These are phyloP conservation scores for Vollenhovia emeryi DNA, from an alignment of 1,140 invertebrate genomes.

Conservation along the genomic window DNA sequence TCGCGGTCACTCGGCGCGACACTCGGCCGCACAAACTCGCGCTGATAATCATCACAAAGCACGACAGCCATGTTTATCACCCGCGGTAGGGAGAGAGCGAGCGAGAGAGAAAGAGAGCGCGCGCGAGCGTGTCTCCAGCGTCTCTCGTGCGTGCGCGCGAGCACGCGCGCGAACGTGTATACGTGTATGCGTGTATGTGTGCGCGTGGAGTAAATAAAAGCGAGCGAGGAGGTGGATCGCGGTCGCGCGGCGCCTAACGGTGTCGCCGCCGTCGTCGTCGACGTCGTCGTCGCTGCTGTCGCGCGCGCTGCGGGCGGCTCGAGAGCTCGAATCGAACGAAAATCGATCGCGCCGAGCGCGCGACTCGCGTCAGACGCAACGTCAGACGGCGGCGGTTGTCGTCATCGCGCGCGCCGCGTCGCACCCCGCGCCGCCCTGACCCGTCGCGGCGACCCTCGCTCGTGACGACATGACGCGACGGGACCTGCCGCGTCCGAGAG, in stretches of 20 bases:
- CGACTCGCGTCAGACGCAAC: conserved; percentile 19
- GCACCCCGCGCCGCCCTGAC: too few species aligned
- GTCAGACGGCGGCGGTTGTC: background rate
- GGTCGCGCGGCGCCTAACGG: background rate
- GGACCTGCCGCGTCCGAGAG: too few species aligned
- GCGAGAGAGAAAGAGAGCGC: background rate
- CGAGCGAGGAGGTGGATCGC: conserved; percentile 2
- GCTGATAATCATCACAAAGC: conserved; percentile 68
- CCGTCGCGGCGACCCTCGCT: background rate
- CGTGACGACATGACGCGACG: background rate
- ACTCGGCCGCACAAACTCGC: conserved; percentile 22
- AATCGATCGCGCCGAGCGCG: conserved; percentile 25
- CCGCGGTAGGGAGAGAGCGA: conserved; percentile 9
- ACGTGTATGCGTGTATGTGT: too few species aligned
- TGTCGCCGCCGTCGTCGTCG: background rate
- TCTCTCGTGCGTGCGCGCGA: background rate
- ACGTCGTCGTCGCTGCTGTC: background rate
- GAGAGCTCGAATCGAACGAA: conserved; percentile 49
- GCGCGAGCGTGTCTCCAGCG: conserved; percentile 24
- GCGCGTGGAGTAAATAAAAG: conserved; percentile 46
- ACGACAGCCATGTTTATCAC: conserved; percentile 70
- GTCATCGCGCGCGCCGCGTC: background rate
- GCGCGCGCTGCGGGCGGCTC: conserved; percentile 4
- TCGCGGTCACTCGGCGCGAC: conserved; percentile 34
- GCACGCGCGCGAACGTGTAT: background rate